phyloP scores from a whole-genome alignment of 2,113 vertebrate species.

The Sylvilagus bachmani region DNA sequence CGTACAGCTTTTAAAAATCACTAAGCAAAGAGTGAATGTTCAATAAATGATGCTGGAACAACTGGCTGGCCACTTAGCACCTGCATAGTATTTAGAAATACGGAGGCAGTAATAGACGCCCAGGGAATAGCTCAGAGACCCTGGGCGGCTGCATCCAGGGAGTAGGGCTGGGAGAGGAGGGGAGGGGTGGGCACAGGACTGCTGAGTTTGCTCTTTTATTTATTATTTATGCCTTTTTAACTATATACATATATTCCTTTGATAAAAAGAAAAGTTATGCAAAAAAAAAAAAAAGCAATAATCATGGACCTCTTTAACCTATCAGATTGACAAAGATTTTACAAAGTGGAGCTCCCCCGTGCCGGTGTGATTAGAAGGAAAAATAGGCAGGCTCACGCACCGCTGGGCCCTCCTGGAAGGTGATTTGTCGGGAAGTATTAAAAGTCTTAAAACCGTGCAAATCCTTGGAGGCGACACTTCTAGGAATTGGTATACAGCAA shows the following conservation, averaged over 20 bases:
- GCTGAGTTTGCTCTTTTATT: background rate
- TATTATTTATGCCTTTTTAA: background rate
- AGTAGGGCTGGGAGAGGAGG: background rate
- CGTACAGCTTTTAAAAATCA: background rate
- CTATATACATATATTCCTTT: background rate
- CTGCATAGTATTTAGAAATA: background rate
- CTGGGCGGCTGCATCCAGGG: background rate
- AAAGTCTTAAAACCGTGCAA: conserved; percentile 61
- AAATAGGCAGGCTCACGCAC: background rate
- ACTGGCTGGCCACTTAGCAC: background rate
- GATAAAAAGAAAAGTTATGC: conserved; percentile 36
- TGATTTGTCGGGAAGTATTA: conserved; percentile 6
- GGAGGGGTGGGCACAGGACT: background rate
- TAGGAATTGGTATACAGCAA: conserved; percentile 57
- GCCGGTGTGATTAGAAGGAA: background rate
- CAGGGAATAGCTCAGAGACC: background rate
- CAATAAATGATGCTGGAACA: background rate
- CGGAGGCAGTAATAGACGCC: rapidly evolving
- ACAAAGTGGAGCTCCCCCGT: background rate
- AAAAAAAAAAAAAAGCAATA: conserved; percentile 19
- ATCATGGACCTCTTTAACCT: conserved; percentile 35
- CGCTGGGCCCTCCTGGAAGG: background rate
- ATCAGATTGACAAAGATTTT: conserved; percentile 5
- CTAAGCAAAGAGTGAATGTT: background rate
- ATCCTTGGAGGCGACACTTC: conserved; percentile 35